These are phyloP conservation scores for Leptodactylus fuscus DNA, from an alignment of 2,113 vertebrate species.

Conservation along the genomic window DNA sequence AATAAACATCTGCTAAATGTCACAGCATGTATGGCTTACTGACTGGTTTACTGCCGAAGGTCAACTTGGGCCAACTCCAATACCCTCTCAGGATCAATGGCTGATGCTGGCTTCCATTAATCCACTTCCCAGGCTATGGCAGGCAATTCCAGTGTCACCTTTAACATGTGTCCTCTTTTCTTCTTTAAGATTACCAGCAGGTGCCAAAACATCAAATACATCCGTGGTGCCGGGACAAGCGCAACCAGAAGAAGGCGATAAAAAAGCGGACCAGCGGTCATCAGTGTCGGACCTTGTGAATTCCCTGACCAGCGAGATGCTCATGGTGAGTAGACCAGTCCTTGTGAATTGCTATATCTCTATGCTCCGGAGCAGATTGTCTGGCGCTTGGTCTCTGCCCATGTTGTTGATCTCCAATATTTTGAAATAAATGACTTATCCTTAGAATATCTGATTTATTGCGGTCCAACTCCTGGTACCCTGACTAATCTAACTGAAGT, in stretches of 20 bases:
- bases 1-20: slow-evolving; percentile 22
- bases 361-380: too few species aligned
- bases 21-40: slow-evolving; percentile 22
- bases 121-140: neutral
- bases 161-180: slow-evolving; percentile 48
- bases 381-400: too few species aligned
- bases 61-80: slow-evolving; percentile 4
- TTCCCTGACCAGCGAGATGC: slow-evolving; percentile 97
- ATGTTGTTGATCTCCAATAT: too few species aligned
- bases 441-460: too few species aligned
- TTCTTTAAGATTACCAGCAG: slow-evolving; percentile 79
- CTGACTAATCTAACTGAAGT: too few species aligned
- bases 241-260: slow-evolving; percentile 83
- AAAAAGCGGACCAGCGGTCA: slow-evolving; percentile 86
- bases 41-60: slow-evolving; percentile 20
- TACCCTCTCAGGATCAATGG: slow-evolving; percentile 3
- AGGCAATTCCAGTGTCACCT: neutral
- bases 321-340: slow-evolving; percentile 84
- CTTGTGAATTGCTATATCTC: neutral
- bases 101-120: slow-evolving; percentile 3
- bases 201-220: slow-evolving; percentile 83
- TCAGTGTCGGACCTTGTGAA: slow-evolving; percentile 95
- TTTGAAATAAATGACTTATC: too few species aligned
- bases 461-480: too few species aligned
- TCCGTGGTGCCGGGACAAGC: slow-evolving; percentile 82